These are phyloP conservation scores for Lacerta viridis DNA, from an alignment of 2,797 vertebrate species.

Conservation along the genomic window DNA sequence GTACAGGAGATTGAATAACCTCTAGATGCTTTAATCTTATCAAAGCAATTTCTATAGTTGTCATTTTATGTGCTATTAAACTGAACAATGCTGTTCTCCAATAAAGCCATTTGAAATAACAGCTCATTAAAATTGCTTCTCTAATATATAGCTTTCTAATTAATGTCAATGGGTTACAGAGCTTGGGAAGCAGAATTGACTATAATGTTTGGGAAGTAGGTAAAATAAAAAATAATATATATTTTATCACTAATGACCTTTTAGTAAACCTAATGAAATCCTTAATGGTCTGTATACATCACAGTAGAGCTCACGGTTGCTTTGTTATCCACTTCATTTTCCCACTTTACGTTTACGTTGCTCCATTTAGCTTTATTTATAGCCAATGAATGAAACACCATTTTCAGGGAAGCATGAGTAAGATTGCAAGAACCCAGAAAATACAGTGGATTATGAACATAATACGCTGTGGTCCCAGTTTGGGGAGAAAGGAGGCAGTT, in stretches of 20 bases:
- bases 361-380: conserved; percentile 63
- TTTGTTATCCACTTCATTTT: conserved; percentile 76
- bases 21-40: conserved; percentile 74
- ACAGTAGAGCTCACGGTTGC: conserved; percentile 73
- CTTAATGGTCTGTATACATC: conserved; percentile 80
- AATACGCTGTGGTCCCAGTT: not conserved
- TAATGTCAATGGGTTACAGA: conserved; percentile 83
- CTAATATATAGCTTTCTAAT: conserved; percentile 85
- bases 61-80: conserved; percentile 83
- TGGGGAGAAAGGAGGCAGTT: not conserved
- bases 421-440: conserved; percentile 16
- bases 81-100: conserved; percentile 81
- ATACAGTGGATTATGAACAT: not conserved
- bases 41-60: conserved; percentile 77
- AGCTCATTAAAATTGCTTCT: conserved; percentile 82
- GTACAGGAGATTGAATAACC: conserved; percentile 58
- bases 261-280: conserved; percentile 83
- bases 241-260: conserved; percentile 83
- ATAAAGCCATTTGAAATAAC: conserved; percentile 83
- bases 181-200: conserved; percentile 80
- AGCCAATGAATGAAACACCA: conserved; percentile 37
- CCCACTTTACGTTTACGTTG: conserved; percentile 32
- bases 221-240: conserved; percentile 77
- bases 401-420: conserved; percentile 21
- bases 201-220: conserved; percentile 81